These are phyloP conservation scores for Neopipo cinnamomea DNA, from an alignment of 2,113 vertebrate species.

Conservation along the genomic window DNA sequence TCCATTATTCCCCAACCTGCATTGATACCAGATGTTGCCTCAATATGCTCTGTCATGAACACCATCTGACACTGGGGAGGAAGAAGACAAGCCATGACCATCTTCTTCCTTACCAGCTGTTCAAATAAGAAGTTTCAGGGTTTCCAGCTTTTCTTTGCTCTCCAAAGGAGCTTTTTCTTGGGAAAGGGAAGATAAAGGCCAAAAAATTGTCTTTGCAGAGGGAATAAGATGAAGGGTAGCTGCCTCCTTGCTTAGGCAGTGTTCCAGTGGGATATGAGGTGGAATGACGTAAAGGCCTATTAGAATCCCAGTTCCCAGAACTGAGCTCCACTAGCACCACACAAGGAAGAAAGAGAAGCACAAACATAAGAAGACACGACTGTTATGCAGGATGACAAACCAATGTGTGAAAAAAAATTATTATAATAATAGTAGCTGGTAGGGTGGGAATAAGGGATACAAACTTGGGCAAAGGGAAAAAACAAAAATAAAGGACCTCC, in stretches of 20 bases:
- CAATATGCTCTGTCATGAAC: neutral
- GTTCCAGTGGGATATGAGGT: neutral
- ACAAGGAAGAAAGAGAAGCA: neutral
- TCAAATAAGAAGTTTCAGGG: neutral
- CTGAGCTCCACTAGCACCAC: neutral
- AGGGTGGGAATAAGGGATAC: neutral
- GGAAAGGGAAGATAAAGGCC: neutral
- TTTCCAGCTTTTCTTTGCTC: neutral
- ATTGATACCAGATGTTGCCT: neutral
- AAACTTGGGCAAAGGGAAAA: neutral
- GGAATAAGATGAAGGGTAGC: neutral
- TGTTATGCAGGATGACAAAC: neutral
- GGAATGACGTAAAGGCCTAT: neutral
- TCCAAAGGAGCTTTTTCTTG: neutral
- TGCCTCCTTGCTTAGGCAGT: neutral
- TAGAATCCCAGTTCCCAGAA: neutral
- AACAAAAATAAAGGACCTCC: neutral
- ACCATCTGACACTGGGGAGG: neutral
- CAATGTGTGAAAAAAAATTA: neutral
- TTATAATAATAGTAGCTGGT: neutral
- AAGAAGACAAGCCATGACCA: neutral
- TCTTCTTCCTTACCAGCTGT: neutral
- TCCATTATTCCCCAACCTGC: neutral
- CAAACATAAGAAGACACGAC: neutral
- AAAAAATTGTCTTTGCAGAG: neutral